Evolutionary conservation across 2,113 vertebrate species (phyloP).

Genomic region (Gallinago paraguaiae): DNA sequence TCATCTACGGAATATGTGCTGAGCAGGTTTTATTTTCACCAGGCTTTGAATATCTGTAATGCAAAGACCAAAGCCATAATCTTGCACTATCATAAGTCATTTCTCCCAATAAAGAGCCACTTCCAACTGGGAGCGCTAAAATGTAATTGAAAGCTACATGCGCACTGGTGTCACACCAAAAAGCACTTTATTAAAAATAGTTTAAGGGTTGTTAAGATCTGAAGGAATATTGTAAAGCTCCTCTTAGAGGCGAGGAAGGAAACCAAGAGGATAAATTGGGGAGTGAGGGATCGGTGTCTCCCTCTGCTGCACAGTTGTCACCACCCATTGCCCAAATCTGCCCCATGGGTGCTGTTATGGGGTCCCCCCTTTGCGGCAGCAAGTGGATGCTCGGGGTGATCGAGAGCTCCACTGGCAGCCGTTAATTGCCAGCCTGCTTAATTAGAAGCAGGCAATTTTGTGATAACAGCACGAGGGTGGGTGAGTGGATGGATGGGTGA

Average conservation of each 20-base stretch:
- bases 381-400: accelerated
- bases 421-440: background rate
- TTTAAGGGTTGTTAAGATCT: background rate
- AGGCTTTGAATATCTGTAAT: background rate
- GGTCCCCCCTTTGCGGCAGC: accelerated
- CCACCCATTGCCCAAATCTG: accelerated
- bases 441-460: background rate
- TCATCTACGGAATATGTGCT: background rate
- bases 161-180: background rate
- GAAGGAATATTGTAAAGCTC: background rate
- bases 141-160: background rate
- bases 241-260: background rate
- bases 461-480: background rate
- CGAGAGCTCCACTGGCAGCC: background rate
- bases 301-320: background rate
- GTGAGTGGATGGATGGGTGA: no score
- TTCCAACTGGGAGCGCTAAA: constrained; percentile 32
- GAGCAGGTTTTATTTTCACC: background rate
- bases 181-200: background rate
- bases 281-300: accelerated
- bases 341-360: accelerated
- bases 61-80: background rate
- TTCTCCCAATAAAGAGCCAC: background rate
- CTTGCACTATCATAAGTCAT: background rate
- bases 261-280: background rate